A percentile compares a stretch with the other conserved stretches of the same genome.
Evolutionary conservation across 2,113 vertebrate species (phyloP).

Genomic region (Herpetotheres cachinnans): DNA sequence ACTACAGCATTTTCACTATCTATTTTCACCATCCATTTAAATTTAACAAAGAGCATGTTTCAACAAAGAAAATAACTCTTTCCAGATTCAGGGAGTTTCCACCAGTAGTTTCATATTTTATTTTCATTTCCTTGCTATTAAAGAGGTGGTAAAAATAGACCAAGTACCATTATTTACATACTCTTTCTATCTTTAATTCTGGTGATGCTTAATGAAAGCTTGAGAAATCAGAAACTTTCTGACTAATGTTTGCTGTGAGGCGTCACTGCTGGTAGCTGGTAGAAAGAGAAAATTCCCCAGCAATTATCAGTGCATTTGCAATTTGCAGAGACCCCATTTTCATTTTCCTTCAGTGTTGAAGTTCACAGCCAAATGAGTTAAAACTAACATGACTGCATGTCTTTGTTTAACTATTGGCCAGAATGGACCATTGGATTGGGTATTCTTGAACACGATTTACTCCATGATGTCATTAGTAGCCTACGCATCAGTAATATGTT

Average conservation of each 20-base stretch:
- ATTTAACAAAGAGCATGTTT: not conserved
- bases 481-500: not conserved
- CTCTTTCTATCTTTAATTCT: not conserved
- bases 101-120: not conserved
- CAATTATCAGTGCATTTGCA: not conserved
- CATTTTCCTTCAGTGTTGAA: not conserved
- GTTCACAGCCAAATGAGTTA: not conserved
- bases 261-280: not conserved
- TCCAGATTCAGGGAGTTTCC: not conserved
- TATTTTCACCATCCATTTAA: not conserved
- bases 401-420: not conserved
- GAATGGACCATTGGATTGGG: not conserved
- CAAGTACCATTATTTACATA: not conserved
- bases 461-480: not conserved
- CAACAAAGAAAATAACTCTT: not conserved
- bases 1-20: not conserved
- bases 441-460: not conserved
- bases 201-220: not conserved
- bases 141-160: not conserved
- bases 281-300: not conserved
- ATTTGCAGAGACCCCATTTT: not conserved
- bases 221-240: not conserved
- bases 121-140: not conserved
- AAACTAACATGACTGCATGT: not conserved
- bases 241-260: not conserved